A percentile compares a stretch with the other conserved stretches of the same genome.
These are phyloP conservation scores for Pollenia angustigena DNA, from an alignment of 2,888 invertebrate species.

Conservation along the genomic window DNA sequence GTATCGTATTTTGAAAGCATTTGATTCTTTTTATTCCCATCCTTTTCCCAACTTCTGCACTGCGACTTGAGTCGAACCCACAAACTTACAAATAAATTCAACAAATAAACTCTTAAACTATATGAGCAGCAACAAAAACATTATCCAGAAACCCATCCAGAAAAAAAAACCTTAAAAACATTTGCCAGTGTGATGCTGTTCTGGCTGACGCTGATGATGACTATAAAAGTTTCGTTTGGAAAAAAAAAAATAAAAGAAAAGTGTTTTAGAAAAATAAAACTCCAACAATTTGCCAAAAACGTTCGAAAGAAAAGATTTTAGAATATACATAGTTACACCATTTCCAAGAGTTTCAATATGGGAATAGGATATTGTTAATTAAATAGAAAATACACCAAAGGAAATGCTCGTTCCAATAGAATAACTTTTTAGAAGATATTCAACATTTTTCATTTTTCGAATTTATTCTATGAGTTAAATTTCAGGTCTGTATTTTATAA, in stretches of 20 bases:
- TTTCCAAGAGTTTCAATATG: not conserved
- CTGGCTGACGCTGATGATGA: slow-evolving; percentile 23
- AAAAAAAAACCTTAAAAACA: slow-evolving; percentile 19
- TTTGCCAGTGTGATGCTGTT: slow-evolving; percentile 41
- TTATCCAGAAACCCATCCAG: slow-evolving; percentile 20
- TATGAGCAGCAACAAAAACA: slow-evolving; percentile 28
- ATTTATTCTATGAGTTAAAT: too few species aligned
- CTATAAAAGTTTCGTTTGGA: slow-evolving; percentile 50
- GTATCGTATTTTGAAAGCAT: not conserved
- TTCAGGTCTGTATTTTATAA: too few species aligned
- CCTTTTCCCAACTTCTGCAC: not conserved
- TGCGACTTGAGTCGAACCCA: slow-evolving; percentile 55
- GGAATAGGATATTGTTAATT: not conserved
- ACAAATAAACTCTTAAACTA: slow-evolving; percentile 68
- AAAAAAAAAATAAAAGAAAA: slow-evolving; percentile 7
- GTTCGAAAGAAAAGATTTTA: slow-evolving; percentile 15
- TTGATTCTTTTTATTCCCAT: not conserved
- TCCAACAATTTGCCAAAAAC: slow-evolving; percentile 49
- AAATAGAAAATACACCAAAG: too few species aligned
- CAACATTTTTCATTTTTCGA: too few species aligned
- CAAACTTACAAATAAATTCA: slow-evolving; percentile 73
- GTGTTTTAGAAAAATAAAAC: slow-evolving; percentile 38
- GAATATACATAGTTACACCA: slow-evolving; percentile 42
- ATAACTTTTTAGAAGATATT: not conserved
- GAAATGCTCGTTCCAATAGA: too few species aligned